A percentile compares a stretch with the other conserved stretches of the same genome.
These are phyloP conservation scores for Nudaria mundana DNA, from an alignment of 2,888 invertebrate species.

Conservation along the genomic window DNA sequence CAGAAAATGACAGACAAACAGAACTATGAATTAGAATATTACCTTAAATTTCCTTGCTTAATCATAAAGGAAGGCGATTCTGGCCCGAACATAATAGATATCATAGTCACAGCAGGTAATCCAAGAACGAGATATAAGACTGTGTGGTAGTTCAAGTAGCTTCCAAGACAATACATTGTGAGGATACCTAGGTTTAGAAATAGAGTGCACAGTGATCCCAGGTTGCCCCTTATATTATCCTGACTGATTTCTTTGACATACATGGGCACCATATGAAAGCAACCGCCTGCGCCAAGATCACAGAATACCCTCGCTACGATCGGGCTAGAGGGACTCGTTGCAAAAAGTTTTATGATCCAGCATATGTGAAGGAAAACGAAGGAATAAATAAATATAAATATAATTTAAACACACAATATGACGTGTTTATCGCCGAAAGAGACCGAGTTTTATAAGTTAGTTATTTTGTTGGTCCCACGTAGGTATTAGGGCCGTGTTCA, in stretches of 20 bases:
- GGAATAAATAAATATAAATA: too few relatives aligned
- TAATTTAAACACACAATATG: too few relatives aligned
- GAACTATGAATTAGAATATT: too few relatives aligned
- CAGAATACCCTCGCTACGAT: constrained; percentile 40
- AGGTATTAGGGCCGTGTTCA: too few relatives aligned
- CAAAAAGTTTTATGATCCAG: constrained; percentile 41
- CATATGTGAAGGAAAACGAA: constrained; percentile 6
- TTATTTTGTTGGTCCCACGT: too few relatives aligned
- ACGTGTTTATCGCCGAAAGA: too few relatives aligned
- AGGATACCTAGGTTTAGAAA: constrained; percentile 49
- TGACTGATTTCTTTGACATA: constrained; percentile 58
- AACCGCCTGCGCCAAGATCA: constrained; percentile 47
- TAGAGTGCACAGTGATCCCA: constrained; percentile 41
- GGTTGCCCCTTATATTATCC: constrained; percentile 46
- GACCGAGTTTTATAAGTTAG: too few relatives aligned
- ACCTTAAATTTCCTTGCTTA: constrained; percentile 47
- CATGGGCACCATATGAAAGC: constrained; percentile 48
- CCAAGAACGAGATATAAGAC: constrained; percentile 41
- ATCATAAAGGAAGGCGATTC: constrained; percentile 61
- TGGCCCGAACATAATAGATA: constrained; percentile 47
- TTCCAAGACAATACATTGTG: constrained; percentile 48
- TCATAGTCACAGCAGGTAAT: constrained; percentile 39
- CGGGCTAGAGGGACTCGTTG: constrained; percentile 32
- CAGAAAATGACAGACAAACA: too few relatives aligned
- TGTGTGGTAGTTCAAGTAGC: constrained; percentile 46